phyloP scores from a whole-genome alignment of 2,113 vertebrate species.

The Trematocara marginatum region DNA sequence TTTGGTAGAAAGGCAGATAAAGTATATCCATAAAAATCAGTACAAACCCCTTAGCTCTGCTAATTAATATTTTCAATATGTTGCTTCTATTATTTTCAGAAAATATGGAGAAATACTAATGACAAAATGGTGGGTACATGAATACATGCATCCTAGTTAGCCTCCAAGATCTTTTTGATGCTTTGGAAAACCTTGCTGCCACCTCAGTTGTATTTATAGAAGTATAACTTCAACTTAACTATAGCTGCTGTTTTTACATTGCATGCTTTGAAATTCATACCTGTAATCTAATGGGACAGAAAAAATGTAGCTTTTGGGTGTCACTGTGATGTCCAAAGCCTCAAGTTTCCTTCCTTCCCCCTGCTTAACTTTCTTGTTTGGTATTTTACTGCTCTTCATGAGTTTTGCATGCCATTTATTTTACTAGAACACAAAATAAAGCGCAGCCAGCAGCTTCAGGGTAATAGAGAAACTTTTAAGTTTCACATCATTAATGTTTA shows the following conservation, averaged over 20 bases:
- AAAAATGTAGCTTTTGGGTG: not conserved
- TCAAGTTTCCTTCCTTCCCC: not conserved
- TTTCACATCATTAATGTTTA: not conserved
- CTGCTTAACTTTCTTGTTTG: not conserved
- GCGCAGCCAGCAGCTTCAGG: not conserved
- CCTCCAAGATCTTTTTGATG: not conserved
- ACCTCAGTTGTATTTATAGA: not conserved
- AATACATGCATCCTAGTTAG: not conserved
- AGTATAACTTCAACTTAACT: not conserved
- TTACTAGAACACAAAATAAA: not conserved
- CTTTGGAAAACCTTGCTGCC: not conserved
- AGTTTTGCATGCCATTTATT: not conserved
- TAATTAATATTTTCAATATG: not conserved
- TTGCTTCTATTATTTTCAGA: not conserved
- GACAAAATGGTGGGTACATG: not conserved
- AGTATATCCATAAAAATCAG: not conserved
- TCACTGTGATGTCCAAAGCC: not conserved
- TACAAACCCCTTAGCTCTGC: not conserved
- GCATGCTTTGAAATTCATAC: not conserved
- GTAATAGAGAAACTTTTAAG: not conserved
- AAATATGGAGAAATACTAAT: not conserved
- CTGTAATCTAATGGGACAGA: not conserved
- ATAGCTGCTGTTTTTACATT: not conserved
- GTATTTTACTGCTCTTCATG: not conserved
- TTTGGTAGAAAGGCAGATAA: not conserved